Evolutionary conservation across 2,888 invertebrate species (phyloP).

Genomic region (Drosophila multiciliata): DNA sequence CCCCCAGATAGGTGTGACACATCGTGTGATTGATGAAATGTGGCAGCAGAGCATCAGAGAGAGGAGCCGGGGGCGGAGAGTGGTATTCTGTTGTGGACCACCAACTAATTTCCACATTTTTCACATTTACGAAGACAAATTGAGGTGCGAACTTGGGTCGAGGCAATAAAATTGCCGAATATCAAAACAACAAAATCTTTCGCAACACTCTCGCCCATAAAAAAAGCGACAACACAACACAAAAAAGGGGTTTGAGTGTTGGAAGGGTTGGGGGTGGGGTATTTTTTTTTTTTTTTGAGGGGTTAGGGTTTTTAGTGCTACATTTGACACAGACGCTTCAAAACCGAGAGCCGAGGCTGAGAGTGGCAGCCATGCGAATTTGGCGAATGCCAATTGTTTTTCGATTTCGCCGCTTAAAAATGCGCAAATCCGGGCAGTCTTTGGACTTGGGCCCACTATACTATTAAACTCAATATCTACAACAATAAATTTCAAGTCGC

Average conservation of each 20-base stretch:
- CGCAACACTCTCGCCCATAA: constrained; percentile 70
- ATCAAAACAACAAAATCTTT: constrained; percentile 80
- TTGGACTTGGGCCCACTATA: constrained; percentile 48
- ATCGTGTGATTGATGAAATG: constrained; percentile 83
- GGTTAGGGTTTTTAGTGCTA: constrained; percentile 29
- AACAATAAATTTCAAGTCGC: constrained; percentile 76
- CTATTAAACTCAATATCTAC: constrained; percentile 83
- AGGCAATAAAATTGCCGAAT: constrained; percentile 83
- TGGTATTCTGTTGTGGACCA: constrained; percentile 45
- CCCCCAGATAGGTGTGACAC: constrained; percentile 82
- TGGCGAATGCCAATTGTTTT: constrained; percentile 79
- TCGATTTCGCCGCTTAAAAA: constrained; percentile 76
- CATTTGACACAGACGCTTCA: constrained; percentile 68
- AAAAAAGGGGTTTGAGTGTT: constrained; percentile 56
- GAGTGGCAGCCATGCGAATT: constrained; percentile 71
- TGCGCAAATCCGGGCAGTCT: constrained; percentile 58
- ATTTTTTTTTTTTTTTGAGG: background rate
- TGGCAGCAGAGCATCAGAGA: constrained; percentile 14
- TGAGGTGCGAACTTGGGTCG: constrained; percentile 84
- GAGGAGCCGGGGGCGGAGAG: background rate
- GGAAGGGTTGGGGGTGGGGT: background rate
- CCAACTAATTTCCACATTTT: constrained; percentile 84
- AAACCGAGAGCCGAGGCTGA: constrained; percentile 45
- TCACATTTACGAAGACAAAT: constrained; percentile 84
- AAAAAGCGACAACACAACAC: constrained; percentile 34